phyloP scores from a whole-genome alignment of 30 jellyfish, hydroid and myxozoan species.

The Turritopsis rubra region DNA sequence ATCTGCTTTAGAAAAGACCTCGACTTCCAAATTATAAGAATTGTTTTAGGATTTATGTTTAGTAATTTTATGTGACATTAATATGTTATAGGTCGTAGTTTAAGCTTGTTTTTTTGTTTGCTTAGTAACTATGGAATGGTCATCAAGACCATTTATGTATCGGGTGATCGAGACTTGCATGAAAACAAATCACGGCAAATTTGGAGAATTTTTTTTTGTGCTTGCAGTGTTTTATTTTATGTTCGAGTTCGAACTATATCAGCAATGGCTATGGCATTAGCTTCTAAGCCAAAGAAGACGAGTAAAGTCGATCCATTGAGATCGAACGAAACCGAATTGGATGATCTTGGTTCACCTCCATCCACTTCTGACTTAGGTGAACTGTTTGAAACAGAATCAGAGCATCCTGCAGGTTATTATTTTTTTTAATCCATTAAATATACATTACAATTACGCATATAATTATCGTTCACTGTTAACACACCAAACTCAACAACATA shows the following conservation, averaged over 20 bases:
- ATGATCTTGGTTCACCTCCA: conserved; percentile 11
- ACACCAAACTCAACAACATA: no score
- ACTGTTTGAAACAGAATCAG: conserved; percentile 19
- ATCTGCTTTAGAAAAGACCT: no score
- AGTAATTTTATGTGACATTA: neutral
- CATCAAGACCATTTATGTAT: no score
- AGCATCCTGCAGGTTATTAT: neutral
- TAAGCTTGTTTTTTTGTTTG: neutral
- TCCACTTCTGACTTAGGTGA: conserved; percentile 16
- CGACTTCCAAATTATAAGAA: no score
- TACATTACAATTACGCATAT: neutral
- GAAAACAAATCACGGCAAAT: neutral
- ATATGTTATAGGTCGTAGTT: neutral
- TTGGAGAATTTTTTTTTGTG: no score
- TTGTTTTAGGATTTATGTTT: neutral
- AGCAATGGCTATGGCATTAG: neutral
- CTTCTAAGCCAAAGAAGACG: conserved; percentile 20
- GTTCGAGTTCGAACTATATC: neutral
- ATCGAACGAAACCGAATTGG: neutral
- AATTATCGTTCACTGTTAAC: no score
- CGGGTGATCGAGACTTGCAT: neutral
- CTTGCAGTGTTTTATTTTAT: no score
- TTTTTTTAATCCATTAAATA: no score
- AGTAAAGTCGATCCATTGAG: conserved; percentile 16
- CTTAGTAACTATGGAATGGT: neutral